Base-by-base conservation (phyloP, 2,888 invertebrate species). In the Sphaerophoria rueppellii region DNA sequence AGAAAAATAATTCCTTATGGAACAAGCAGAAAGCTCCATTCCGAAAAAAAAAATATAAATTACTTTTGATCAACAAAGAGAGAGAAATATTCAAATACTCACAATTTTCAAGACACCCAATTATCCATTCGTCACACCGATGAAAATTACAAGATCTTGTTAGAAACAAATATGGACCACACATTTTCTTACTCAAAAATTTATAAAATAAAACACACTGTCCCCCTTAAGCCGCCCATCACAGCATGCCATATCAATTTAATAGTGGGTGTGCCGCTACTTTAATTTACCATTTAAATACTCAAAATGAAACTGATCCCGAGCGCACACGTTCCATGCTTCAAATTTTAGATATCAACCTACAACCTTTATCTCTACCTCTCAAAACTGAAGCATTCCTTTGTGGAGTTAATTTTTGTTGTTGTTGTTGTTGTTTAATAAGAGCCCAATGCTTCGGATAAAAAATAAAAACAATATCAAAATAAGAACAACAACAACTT, bases 181-280 rank as follows among this genome's bases (percentile, higher is more conserved):
- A 4, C 11, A 65, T 65, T 37, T 50, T 48, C 48, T 37, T 65
- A 5, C 11, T 5, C 6, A 6, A 50, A 9, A 1, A 61, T 34
- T 34, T 46, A 32, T n/a, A 43, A 32, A 48, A 61, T 34, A 61
- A 46, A 7, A 61, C 12, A 34, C 11, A 9, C 5, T 50, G 65
- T 50, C 65, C 65, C 65, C 50, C 34, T 48, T 63, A 14, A 24
- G 1, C 65, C 46, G 12, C 65, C 48, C 63, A 63, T 48, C 24
- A 24, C 43, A 43, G 43, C 48, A 65, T 12, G 65, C 35, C 16
- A 54, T 54, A 67, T 67, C 67, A 67, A 43, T 67, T 67, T 58
- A 74, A 74, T 65, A 54, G 82, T 78, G 78, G 82, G 82, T 79
- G 82, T 82, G 82, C 73, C 78, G 69, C 82, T 82, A 65, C 74